Evolutionary conservation across 2,113 vertebrate species (phyloP).

Genomic region (Muntiacus reevesi): DNA sequence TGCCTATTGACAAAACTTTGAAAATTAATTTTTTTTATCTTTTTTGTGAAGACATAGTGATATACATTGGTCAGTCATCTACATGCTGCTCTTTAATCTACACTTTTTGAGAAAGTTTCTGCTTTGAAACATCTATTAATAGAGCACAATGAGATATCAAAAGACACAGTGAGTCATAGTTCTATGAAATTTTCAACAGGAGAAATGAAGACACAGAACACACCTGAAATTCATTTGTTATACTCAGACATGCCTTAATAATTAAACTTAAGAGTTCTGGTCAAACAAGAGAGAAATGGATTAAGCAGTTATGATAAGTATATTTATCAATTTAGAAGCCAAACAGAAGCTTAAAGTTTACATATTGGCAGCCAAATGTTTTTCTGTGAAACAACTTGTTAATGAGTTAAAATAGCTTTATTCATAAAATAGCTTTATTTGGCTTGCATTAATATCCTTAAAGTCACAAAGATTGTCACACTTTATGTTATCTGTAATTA

Average conservation of each 20-base stretch:
- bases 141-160: neutral
- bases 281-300: neutral
- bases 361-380: neutral
- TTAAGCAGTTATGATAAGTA: neutral
- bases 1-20: neutral
- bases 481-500: neutral
- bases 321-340: neutral
- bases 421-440: neutral
- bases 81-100: neutral
- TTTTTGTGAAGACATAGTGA: neutral
- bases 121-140: conserved; percentile 2
- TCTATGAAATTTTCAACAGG: neutral
- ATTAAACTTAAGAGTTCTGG: neutral
- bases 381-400: neutral
- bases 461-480: neutral
- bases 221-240: neutral
- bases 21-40: neutral
- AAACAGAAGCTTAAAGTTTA: neutral
- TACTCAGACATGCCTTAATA: neutral
- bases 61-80: neutral
- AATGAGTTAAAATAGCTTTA: neutral
- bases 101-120: neutral
- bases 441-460: neutral
- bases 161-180: neutral
- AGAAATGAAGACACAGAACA: neutral